Evolutionary conservation across 2,797 vertebrate species (phyloP).

Genomic region (Pseudochirops corinnae): DNA sequence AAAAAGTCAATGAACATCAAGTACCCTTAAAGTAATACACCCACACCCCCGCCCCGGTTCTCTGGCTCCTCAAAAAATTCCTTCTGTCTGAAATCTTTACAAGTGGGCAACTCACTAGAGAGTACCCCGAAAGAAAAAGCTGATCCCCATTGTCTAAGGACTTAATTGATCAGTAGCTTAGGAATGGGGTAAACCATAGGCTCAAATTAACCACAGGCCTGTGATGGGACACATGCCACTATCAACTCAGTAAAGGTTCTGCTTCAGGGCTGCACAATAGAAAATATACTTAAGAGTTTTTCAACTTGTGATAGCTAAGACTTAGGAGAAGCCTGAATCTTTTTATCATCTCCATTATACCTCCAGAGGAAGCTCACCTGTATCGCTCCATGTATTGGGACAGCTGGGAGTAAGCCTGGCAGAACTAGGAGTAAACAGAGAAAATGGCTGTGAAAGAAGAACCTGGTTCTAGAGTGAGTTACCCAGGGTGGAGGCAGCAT

Average conservation of each 20-base stretch:
- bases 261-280: neutral
- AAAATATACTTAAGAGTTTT: accelerated
- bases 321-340: neutral
- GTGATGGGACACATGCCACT: accelerated
- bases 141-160: neutral
- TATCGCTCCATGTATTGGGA: slow-evolving; percentile 94
- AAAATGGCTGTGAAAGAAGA: neutral
- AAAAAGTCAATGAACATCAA: neutral
- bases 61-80: neutral
- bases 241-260: accelerated
- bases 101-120: neutral
- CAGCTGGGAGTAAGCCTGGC: slow-evolving; percentile 95
- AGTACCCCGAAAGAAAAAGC: neutral
- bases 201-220: neutral
- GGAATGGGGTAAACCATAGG: neutral
- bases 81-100: neutral
- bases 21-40: neutral
- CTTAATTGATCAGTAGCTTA: neutral
- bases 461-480: neutral
- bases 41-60: neutral
- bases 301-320: neutral
- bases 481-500: neutral
- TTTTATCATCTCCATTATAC: neutral
- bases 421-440: slow-evolving; percentile 87
- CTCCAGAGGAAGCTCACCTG: slow-evolving; percentile 86